Evolutionary conservation across 2,113 vertebrate species (phyloP), one percentile per base, ranked within the genome.

Genomic region (Eclectus roratus): DNA sequence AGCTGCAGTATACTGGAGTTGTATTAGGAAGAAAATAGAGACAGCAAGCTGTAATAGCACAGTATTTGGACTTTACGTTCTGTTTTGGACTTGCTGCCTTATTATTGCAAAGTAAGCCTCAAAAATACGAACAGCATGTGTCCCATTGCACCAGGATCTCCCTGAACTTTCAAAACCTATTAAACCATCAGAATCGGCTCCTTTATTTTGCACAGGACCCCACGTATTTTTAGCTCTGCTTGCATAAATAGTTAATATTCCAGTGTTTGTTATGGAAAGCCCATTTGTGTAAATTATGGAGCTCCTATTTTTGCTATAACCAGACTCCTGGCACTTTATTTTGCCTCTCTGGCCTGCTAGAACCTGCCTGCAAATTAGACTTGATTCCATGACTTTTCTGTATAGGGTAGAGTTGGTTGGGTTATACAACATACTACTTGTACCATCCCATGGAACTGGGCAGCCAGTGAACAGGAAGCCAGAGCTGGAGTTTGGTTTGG

Each of bases 261-360:
- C 68, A 71, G 50, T 90, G 80, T 88, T 94, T 97, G 85, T 95
- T 83, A 74, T 64, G 93, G 88, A 74, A 96, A 97, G 82, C 86
- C 85, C 91, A 80, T 68, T 92, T 86, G 20, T 93, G 50, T 95
- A 86, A 88, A 84, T 95, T 71, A 86, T 64, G 64, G 55, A 85
- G 55, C 83, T 95, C 27, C 7, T 88, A 9, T 88, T 90, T 96
- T 86, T 90, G 60, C 55, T 90, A 56, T 90, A 94, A 85, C 77
- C 73, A 95, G 79, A 73, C 76, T 93, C 43, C 46, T 95, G 88
- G 74, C 85, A 68, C 61, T 94, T 91, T 55, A 52, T 89, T 94
- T 91, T 83, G 68, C 55, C 25, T 91, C 55, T 88, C 46, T 91
- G 80, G 39, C 93, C 85, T 96, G 93, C 92, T 96, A 78, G 79